Base-by-base conservation (phyloP, 1,140 invertebrate species). In the Drosophila tristis region DNA sequence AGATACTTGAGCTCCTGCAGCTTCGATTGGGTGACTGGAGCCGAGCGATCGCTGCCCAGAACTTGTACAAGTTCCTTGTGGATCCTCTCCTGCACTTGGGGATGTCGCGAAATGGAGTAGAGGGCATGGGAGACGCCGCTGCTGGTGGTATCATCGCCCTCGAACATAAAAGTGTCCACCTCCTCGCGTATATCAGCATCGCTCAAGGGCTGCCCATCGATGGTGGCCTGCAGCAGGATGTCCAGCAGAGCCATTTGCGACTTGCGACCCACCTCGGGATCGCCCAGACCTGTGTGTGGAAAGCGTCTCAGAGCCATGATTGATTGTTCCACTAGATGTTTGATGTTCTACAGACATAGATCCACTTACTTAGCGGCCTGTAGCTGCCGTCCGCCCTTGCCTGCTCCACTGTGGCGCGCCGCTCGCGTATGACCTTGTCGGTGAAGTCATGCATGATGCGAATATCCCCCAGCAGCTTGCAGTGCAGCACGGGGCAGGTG, bases 91-190 rank as follows among this genome's bases (percentile, higher is more conserved):
- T 96, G 94, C 43, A 91, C 65, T 2, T 63, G 43, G 4, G 90
- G 74, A 54, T 91, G 67, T 2, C 78, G 49, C 47, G 80, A 63
- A 0, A 91, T 79, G 55, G 54, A 47, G 39, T 91, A 72, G 1
- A 91, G 68, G 2, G 84, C 73, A 35, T 82, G 85, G 0, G 84
- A 79, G 4, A 89, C 85, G 6, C 67, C 84, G 16, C 80, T 85
- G 50, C 78, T 89, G 35, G 84, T 86, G 57, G 89, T 91, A 53
- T 91, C 89, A 31, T 91, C 75, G 49, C 89, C 96, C 93, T 95
- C 95, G 90, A 96, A 96, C 94, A 96, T 95, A 73, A 96, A 96
- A 1, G 96, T 96, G 68, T 96, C 94, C 1, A 96, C 95, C 93
- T 96, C 95, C 92, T 96, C 95, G 58, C 94, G 92, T 13, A 97